Evolutionary conservation across 2,888 invertebrate genomes (phyloP), one percentile per base, ranked within the genome.

Genomic region (Callyntrura guangdongensis): DNA sequence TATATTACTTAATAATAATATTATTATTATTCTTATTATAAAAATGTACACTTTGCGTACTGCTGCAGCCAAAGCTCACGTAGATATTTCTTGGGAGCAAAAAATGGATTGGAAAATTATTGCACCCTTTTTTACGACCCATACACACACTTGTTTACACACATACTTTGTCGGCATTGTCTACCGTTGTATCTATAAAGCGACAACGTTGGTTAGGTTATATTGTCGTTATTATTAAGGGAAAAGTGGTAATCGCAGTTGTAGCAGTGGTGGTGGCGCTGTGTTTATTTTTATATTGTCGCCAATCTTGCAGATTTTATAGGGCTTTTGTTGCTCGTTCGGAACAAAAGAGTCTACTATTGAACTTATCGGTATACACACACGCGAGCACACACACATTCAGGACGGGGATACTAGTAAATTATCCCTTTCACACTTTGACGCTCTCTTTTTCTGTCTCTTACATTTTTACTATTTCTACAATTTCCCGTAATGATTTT

Each of bases 81-180:
- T 61, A 12, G 3, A n/a, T 17, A 4, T 1, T 17, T 17, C n/a
- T n/a, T 20, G 59, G 6, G 77, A 74, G 47, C 72, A 82, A 77
- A 92, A 93, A 93, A 93, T 93, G 92, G 93, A 93, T 92, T 92
- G 93, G 92, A 92, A 93, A 93, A 93, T 92, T 92, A 92, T 92
- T 90, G 92, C 91, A 91, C 74, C 88, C 88, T 83, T 89, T 89
- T 88, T 72, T 83, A 49, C 53, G 17, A 36, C 22, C 17, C 67
- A 64, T 77, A 36, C n/a, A 56, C 36, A 6, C 3, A 36, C 45
- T 17, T 56, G 27, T 69, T 67, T 87, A 67, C 17, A 20, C n/a
- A n/a, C n/a, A n/a, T n/a, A n/a, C n/a, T n/a, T n/a, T n/a, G n/a
- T 49, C 49, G 49, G 6, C 49, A 6, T 49, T 67, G 64, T 64